Conservation (phyloP, 1,140 invertebrate genomes). For the Magallana angulata region DNA sequence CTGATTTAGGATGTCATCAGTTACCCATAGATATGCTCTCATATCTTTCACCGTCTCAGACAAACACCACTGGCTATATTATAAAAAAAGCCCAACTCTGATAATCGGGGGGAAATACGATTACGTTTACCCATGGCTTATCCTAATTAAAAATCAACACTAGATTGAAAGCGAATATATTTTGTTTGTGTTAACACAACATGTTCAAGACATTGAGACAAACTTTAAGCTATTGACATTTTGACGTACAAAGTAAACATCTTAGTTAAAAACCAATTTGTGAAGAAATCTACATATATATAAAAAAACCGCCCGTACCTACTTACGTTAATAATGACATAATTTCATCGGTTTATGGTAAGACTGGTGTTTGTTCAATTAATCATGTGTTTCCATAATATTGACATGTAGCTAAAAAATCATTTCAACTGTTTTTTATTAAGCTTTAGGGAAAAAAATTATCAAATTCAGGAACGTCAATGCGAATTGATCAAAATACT, state of each 20-base stretch:
- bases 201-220: neutral
- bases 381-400: neutral
- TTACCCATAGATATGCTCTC: neutral
- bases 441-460: neutral
- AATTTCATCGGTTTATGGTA: neutral
- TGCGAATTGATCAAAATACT: neutral
- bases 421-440: neutral
- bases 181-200: neutral
- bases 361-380: neutral
- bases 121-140: neutral
- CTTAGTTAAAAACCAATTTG: no score
- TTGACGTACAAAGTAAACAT: neutral
- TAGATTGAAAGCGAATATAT: neutral
- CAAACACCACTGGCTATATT: neutral
- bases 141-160: neutral
- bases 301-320: no score
- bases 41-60: neutral
- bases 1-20: neutral
- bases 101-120: no score
- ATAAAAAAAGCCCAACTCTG: no score
- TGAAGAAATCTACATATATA: no score
- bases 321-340: no score
- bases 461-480: neutral
- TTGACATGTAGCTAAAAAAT: neutral
- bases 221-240: neutral